Conservation (phyloP, 2,113 vertebrate species). For the Girardinichthys multiradiatus region DNA sequence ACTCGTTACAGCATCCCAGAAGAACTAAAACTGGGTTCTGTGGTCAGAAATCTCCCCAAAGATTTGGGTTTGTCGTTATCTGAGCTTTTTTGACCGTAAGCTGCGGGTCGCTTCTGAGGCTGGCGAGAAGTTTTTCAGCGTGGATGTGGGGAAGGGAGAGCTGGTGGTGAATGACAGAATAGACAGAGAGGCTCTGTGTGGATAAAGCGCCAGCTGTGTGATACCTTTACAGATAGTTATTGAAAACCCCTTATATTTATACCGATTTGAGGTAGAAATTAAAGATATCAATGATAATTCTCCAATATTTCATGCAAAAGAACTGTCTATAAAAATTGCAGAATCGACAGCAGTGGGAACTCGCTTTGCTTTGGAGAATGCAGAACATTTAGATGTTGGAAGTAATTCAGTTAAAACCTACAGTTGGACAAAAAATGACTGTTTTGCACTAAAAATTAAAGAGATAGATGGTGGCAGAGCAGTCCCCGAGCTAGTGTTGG, state of each 20-base stretch:
- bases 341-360: constrained; percentile 59
- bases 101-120: constrained; percentile 81
- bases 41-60: constrained; percentile 82
- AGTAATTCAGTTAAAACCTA: constrained; percentile 69
- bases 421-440: constrained; percentile 56
- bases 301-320: constrained; percentile 51
- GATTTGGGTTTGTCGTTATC: constrained; percentile 82
- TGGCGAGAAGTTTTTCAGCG: constrained; percentile 79
- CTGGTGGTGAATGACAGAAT: constrained; percentile 82
- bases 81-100: constrained; percentile 78
- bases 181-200: constrained; percentile 86
- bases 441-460: constrained; percentile 71
- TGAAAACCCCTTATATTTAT: constrained; percentile 74
- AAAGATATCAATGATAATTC: constrained; percentile 85
- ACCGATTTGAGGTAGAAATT: constrained; percentile 82
- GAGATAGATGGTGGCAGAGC: constrained; percentile 64
- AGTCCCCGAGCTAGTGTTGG: constrained; percentile 70
- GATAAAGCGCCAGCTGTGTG: constrained; percentile 78
- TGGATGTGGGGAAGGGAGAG: constrained; percentile 80
- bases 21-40: constrained; percentile 73
- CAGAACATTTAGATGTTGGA: constrained; percentile 69
- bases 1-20: constrained; percentile 79
- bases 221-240: constrained; percentile 80
- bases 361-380: constrained; percentile 60
- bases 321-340: constrained; percentile 57